Conservation (phyloP, 2,113 vertebrate species). For the Corythornis cristatus region DNA sequence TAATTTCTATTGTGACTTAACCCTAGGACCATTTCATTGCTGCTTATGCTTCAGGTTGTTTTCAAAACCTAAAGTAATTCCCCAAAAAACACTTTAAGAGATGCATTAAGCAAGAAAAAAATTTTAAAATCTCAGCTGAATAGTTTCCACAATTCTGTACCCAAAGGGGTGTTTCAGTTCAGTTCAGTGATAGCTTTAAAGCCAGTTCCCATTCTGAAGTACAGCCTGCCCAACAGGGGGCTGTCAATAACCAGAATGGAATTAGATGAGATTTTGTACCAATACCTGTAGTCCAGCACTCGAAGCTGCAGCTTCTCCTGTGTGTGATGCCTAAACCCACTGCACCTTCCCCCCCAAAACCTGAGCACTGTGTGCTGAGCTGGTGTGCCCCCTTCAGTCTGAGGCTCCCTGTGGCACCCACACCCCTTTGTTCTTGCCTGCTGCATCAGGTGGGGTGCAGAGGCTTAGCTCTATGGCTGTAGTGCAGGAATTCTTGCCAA, state of each 20-base stretch:
- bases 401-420: background rate
- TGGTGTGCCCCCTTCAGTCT: background rate
- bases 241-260: background rate
- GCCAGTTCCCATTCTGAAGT: background rate
- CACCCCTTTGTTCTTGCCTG: background rate
- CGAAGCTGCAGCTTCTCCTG: background rate
- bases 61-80: slow-evolving; percentile 25
- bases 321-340: background rate
- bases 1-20: background rate
- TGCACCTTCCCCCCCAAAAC: background rate
- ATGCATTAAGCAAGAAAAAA: background rate
- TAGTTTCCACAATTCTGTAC: background rate
- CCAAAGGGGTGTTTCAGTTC: background rate
- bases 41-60: slow-evolving; percentile 4
- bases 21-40: background rate
- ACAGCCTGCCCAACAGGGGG: background rate
- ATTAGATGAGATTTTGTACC: background rate
- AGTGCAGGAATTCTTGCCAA: background rate
- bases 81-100: background rate
- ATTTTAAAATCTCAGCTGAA: background rate
- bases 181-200: slow-evolving; percentile 9
- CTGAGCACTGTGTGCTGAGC: background rate
- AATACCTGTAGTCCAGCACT: background rate
- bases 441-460: background rate
- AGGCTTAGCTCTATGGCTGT: background rate